These are phyloP conservation scores for Drosophila ironensis DNA, from an alignment of 1,140 invertebrate species.

Conservation along the genomic window DNA sequence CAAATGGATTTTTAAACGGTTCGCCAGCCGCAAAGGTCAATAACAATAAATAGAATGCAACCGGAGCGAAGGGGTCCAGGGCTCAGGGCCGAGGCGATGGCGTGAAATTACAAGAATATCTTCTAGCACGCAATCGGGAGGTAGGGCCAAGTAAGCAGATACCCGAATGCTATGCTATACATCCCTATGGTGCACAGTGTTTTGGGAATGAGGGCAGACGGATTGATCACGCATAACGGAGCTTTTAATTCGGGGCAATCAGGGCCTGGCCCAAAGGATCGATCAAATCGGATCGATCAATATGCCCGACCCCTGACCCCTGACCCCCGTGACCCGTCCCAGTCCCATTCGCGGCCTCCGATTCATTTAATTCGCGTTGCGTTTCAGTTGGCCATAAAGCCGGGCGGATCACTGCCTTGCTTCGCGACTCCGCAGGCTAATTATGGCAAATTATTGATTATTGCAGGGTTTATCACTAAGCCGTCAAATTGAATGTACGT, in stretches of 20 bases:
- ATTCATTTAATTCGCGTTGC: slow-evolving; percentile 23
- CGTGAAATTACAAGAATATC: slow-evolving; percentile 49
- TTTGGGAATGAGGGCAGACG: no score
- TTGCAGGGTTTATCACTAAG: slow-evolving; percentile 70
- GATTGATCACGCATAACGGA: slow-evolving; percentile 58
- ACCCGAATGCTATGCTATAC: no score
- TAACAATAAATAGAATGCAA: slow-evolving; percentile 3
- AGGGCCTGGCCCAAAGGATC: slow-evolving; percentile 40
- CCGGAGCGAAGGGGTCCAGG: no score
- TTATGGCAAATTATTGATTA: slow-evolving; percentile 77
- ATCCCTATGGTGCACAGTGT: no score
- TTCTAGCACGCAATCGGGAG: slow-evolving; percentile 46
- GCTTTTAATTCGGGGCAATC: slow-evolving; percentile 63
- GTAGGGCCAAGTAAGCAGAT: not conserved
- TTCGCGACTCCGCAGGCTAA: slow-evolving; percentile 48
- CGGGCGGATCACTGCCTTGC: not conserved
- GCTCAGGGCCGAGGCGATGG: no score
- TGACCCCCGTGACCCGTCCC: not conserved
- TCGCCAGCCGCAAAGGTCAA: slow-evolving; percentile 32
- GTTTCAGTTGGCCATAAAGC: slow-evolving; percentile 66
- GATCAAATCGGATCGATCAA: slow-evolving; percentile 28
- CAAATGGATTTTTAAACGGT: slow-evolving; percentile 75
- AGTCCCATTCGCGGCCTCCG: not conserved
- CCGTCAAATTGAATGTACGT: slow-evolving; percentile 70
- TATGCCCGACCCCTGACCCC: slow-evolving; percentile 11